Percentiles rank a stretch among this genome's conserved stretches.
Evolutionary conservation across 37 sponge, comb jelly and placozoan species (phyloP).

Genomic region (Haliclona indistincta): DNA sequence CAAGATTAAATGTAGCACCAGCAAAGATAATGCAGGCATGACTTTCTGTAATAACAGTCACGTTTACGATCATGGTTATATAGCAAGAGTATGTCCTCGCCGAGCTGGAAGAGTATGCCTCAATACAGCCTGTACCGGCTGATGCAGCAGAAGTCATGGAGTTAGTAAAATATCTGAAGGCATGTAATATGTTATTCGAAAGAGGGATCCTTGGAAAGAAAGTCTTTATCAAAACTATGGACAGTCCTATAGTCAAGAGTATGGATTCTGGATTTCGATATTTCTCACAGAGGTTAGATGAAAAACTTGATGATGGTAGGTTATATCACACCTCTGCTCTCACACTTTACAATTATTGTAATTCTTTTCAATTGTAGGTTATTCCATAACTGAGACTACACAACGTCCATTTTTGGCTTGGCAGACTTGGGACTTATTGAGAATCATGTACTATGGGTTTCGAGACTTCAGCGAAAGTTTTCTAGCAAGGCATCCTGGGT

Average conservation of each 20-base stretch:
- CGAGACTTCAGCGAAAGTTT: slow-evolving; percentile 10
- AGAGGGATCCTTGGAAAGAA: slow-evolving; percentile 18
- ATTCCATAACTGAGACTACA: background rate
- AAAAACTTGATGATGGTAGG: background rate
- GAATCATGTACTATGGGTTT: slow-evolving; percentile 27
- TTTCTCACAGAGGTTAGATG: slow-evolving; percentile 2
- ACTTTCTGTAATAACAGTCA: background rate
- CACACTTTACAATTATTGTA: background rate
- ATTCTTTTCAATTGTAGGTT: background rate
- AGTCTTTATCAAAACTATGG: slow-evolving; percentile 8
- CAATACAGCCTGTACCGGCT: background rate
- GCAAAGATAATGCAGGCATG: slow-evolving; percentile 42
- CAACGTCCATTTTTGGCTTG: slow-evolving; percentile 2
- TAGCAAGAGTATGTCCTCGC: slow-evolving; percentile 9
- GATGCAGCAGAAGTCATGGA: background rate
- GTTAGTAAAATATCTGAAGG: slow-evolving; percentile 8
- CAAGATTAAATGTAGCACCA: slow-evolving; percentile 31
- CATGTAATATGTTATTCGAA: slow-evolving; percentile 20
- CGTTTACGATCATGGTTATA: background rate
- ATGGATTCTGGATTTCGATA: slow-evolving; percentile 2
- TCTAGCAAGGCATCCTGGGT: slow-evolving; percentile 11
- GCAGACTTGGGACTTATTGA: slow-evolving; percentile 38
- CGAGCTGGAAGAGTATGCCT: slow-evolving; percentile 24
- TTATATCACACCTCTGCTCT: background rate
- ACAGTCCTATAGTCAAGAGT: background rate